These are phyloP conservation scores for Semnornis frantzii DNA, from an alignment of 2,113 vertebrate genomes.

Conservation along the genomic window DNA sequence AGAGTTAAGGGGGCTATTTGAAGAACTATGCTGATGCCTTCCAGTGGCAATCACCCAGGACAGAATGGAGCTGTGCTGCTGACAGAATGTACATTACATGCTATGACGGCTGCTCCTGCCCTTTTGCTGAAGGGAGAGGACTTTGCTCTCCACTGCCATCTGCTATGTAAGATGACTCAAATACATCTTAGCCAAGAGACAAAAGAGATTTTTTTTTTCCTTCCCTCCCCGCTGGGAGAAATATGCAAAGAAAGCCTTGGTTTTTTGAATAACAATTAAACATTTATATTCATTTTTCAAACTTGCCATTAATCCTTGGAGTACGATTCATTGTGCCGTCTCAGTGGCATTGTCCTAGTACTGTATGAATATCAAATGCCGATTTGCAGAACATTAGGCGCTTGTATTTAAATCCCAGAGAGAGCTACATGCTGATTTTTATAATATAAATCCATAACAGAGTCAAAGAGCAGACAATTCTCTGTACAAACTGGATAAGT, in stretches of 20 bases:
- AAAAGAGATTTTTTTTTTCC: background rate
- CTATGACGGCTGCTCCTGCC: background rate
- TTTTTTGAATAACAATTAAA: background rate
- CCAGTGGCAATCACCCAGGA: background rate
- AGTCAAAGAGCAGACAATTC: background rate
- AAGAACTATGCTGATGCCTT: background rate
- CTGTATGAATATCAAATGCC: background rate
- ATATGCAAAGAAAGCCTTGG: background rate
- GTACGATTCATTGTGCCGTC: background rate
- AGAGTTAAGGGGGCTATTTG: background rate
- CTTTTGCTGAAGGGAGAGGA: background rate
- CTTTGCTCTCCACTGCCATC: background rate
- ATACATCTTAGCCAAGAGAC: background rate
- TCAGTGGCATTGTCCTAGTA: background rate
- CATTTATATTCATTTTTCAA: background rate
- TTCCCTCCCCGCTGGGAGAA: background rate
- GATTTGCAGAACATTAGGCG: background rate
- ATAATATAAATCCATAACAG: background rate
- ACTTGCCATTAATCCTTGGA: background rate
- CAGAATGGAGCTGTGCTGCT: background rate
- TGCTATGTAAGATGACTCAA: background rate
- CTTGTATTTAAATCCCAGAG: background rate
- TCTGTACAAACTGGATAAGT: background rate
- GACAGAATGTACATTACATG: fast-evolving
- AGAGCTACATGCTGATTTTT: background rate